Evolutionary conservation across 2,888 invertebrate genomes (phyloP).

Genomic region (Chesias legatella): DNA sequence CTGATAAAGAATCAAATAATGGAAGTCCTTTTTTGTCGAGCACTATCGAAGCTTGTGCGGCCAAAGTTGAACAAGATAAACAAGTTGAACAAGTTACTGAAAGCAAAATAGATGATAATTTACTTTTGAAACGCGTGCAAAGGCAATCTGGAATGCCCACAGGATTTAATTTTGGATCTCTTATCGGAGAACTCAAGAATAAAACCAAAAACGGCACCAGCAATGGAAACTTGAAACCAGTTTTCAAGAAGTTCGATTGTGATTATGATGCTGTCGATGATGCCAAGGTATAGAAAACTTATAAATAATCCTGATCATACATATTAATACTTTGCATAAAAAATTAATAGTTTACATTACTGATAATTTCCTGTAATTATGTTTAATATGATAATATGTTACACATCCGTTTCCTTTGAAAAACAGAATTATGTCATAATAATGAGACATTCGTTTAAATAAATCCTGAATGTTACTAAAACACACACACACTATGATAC

Average conservation of each 20-base stretch:
- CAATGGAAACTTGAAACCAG: constrained; percentile 64
- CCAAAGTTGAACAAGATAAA: constrained; percentile 9
- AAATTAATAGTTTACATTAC: constrained; percentile 8
- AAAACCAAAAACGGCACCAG: constrained; percentile 57
- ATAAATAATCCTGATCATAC: too few species aligned
- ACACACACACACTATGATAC: too few species aligned
- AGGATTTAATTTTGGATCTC: constrained; percentile 67
- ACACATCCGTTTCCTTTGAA: too few species aligned
- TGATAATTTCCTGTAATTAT: constrained; percentile 9
- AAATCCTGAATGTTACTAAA: too few species aligned
- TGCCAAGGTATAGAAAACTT: constrained; percentile 44
- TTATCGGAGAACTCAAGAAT: constrained; percentile 69
- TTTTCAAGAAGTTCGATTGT: constrained; percentile 68
- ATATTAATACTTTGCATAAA: background rate
- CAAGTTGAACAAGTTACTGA: constrained; percentile 16
- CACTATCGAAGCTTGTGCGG: constrained; percentile 16
- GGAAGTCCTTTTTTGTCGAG: constrained; percentile 22
- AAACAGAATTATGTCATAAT: too few species aligned
- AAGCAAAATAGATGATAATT: constrained; percentile 35
- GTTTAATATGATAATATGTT: constrained; percentile 4
- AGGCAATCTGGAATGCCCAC: constrained; percentile 59
- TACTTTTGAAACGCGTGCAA: constrained; percentile 55
- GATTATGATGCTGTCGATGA: constrained; percentile 51
- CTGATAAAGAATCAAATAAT: constrained; percentile 20
- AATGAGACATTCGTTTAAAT: too few species aligned